These are phyloP conservation scores for Urocitellus parryii DNA, from an alignment of 2,113 vertebrate species.

Conservation along the genomic window DNA sequence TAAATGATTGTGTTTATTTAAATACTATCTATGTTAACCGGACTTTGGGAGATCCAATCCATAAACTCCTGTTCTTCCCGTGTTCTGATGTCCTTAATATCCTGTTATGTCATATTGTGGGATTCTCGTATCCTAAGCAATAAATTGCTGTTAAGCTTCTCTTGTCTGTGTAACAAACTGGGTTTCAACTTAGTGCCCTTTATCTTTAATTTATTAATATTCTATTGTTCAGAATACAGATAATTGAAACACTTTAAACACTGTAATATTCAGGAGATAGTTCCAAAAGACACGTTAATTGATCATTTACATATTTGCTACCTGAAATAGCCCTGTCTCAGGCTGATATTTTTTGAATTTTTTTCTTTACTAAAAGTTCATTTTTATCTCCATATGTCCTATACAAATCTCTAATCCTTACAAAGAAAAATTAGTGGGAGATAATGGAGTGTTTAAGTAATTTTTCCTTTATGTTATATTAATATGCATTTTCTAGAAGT, in stretches of 20 bases:
- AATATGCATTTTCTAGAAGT: not conserved
- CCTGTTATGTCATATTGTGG: constrained; percentile 75
- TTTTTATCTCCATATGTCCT: not conserved
- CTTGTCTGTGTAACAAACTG: constrained; percentile 65
- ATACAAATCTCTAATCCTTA: not conserved
- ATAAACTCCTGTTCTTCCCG: constrained; percentile 56
- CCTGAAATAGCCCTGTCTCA: not conserved
- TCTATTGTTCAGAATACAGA: constrained; percentile 43
- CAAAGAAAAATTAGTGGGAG: not conserved
- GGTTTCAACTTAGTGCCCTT: constrained; percentile 72
- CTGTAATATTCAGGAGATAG: not conserved
- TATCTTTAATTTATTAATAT: constrained; percentile 74
- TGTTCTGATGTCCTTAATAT: constrained; percentile 71
- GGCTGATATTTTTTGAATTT: constrained; percentile 8
- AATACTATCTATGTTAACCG: constrained; percentile 66
- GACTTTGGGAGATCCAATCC: constrained; percentile 66
- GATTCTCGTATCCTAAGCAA: constrained; percentile 62
- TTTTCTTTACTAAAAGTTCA: not conserved
- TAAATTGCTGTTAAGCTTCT: constrained; percentile 66
- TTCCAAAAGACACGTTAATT: constrained; percentile 19
- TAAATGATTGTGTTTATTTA: constrained; percentile 43
- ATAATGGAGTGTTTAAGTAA: not conserved
- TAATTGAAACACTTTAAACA: constrained; percentile 74
- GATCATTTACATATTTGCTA: constrained; percentile 18
- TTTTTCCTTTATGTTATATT: constrained; percentile 37